These are phyloP conservation scores for Poecilia velifera DNA, from an alignment of 2,797 vertebrate species.

Conservation along the genomic window DNA sequence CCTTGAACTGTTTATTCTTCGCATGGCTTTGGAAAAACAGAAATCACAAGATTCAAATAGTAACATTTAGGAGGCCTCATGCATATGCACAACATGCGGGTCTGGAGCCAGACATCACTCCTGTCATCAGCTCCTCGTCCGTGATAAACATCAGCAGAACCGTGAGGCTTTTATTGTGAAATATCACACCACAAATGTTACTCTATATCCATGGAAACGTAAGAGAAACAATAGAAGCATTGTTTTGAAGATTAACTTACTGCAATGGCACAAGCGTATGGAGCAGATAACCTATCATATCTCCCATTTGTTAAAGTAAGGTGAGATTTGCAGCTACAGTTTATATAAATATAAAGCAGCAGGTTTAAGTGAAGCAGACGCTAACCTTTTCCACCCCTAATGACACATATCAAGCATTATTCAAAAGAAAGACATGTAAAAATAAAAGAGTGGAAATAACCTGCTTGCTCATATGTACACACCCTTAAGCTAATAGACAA, in stretches of 20 bases:
- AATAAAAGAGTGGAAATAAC: background rate
- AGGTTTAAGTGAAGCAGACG: background rate
- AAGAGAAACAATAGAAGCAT: background rate
- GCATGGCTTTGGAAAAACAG: background rate
- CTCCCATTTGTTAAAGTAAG: background rate
- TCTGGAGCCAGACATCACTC: conserved; percentile 16
- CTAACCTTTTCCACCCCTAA: background rate
- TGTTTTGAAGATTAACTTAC: background rate
- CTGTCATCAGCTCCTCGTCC: conserved; percentile 3
- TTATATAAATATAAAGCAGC: background rate
- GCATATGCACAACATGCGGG: background rate
- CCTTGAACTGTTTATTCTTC: background rate
- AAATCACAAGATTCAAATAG: background rate
- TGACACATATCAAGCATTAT: background rate
- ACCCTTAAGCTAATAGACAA: background rate
- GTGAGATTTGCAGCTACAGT: background rate
- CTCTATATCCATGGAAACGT: background rate
- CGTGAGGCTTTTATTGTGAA: conserved; percentile 25
- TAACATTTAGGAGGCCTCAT: background rate
- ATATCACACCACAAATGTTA: conserved; percentile 2
- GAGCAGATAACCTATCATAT: background rate
- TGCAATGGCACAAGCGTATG: background rate
- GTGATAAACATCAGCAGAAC: conserved; percentile 8
- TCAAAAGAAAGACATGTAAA: background rate
- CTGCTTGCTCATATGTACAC: background rate